Base-by-base conservation (phyloP, 2,888 invertebrate genomes). In the Ectemnius lituratus region DNA sequence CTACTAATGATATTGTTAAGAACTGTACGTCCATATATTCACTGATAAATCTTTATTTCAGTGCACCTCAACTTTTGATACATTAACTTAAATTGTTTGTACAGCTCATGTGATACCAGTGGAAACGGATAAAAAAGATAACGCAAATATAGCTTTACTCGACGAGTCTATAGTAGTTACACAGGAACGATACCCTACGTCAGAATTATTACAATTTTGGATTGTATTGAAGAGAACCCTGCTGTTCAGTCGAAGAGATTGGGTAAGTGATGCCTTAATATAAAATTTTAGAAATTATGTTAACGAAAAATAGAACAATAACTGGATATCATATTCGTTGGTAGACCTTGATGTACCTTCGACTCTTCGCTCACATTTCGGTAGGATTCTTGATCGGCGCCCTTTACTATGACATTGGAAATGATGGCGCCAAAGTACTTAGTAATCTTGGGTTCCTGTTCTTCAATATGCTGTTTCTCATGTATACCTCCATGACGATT, bases 401-500 rank as follows among this genome's bases (percentile, higher is more conserved):
- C 67, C 93, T 99, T 78, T 99, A 99, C 92, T 97, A 97, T 91
- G 96, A 97, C 90, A 98, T 97, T 88, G 98, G 98, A 75, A 96
- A 99, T 89, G 98, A 99, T 91, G 98, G 98, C 84, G 96, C 96
- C 84, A 98, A 98, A 92, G 98, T 98, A 74, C 94, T 98, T 78
- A 98, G 98, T 89, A 99, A 99, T 91, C 94, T 98, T 83, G 98
- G 98, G 77, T 98, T 98, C 92, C 93, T 99, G 28, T 99, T 99
- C 94, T 99, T 99, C 94, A 98, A 98, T 91, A 97, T 99, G 96
- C 93, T 99, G 88, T 99, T 99, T 93, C 94, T 99, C 81, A 99
- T 99, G 97, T 99, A 99, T 93, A 98, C 98, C 0, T 98, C 99
- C n/a, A 97, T 99, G 96, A 99, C 99, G 90, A 98, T 99, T 86